Conservation (phyloP, 64 coral and sea anemone genomes). For the Montipora foliosa region DNA sequence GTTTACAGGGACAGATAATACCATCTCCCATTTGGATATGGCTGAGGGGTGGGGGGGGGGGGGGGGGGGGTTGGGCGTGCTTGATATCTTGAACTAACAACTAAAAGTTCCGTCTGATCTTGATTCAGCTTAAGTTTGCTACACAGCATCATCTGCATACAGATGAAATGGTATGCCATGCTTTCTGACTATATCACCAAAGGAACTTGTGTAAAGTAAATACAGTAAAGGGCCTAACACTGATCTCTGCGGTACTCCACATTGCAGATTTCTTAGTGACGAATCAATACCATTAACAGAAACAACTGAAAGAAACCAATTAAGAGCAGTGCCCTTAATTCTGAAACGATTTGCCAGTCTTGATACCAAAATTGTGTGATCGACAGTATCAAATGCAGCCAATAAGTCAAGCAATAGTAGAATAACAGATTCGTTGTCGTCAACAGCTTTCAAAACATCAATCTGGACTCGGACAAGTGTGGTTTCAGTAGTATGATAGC, state of each 20-base stretch:
- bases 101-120: too few relatives aligned
- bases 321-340: conserved; percentile 7
- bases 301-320: conserved; percentile 33
- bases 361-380: neutral
- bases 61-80: too few relatives aligned
- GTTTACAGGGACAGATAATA: too few relatives aligned
- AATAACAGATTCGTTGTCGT: neutral
- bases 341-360: conserved; percentile 1
- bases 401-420: conserved; percentile 18
- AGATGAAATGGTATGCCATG: too few relatives aligned
- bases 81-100: too few relatives aligned
- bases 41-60: too few relatives aligned
- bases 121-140: too few relatives aligned
- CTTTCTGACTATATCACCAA: too few relatives aligned
- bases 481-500: conserved; percentile 24
- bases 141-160: too few relatives aligned
- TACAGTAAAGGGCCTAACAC: too few relatives aligned
- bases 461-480: neutral
- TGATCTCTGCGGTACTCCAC: neutral
- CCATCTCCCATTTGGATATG: too few relatives aligned
- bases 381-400: conserved; percentile 28
- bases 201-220: too few relatives aligned
- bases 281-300: neutral
- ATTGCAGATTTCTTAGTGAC: neutral
- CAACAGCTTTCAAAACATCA: neutral